Evolutionary conservation across 2,888 invertebrate species (phyloP), one percentile per base, ranked within the genome.

Genomic region (Agrilus mali): DNA sequence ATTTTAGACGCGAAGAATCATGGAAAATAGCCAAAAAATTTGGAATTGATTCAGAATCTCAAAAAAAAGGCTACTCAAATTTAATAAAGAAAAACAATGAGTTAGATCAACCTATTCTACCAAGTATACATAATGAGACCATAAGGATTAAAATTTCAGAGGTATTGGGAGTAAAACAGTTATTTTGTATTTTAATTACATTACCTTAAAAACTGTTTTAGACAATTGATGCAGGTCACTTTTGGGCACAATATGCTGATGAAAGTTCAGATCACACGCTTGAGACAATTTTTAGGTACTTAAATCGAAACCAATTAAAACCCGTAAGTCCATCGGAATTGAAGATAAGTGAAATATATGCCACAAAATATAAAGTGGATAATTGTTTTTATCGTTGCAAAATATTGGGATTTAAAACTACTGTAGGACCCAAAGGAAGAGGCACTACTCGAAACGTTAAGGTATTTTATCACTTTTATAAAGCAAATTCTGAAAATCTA

Each of bases 221-320:
- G 80, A 55, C 74, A 2, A 64, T 74, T 13, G 74, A 75, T 58
- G 76, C 81, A 15, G 73, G 77, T 43, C 76, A 77, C 55, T 86
- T 86, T 63, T 86, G 79, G 78, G 79, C 72, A 8, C 78, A 76
- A 44, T 68, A 75, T 50, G 64, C 65, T 22, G 73, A 77, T 46
- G 65, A 69, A 0, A 67, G 70, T 1, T 69, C 69, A 0, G 55
- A 53, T 7, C 47, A 55, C 0, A 45, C 56, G 52, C 44, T 70
- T 3, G 50, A 52, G 3, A 59, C 58, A 47, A 70, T 77, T 43
- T 55, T 61, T 1, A 49, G 55, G 1, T 44, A 57, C 2, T 55
- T 73, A 8, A 71, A 72, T 66, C 59, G 50, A 22, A 55, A 57
- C 1, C 50, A 59, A 12, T 50, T 64, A 12, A 48, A 57, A 17